Evolutionary conservation across 2,888 invertebrate species (phyloP).

Genomic region (Zaprionus bogoriensis): DNA sequence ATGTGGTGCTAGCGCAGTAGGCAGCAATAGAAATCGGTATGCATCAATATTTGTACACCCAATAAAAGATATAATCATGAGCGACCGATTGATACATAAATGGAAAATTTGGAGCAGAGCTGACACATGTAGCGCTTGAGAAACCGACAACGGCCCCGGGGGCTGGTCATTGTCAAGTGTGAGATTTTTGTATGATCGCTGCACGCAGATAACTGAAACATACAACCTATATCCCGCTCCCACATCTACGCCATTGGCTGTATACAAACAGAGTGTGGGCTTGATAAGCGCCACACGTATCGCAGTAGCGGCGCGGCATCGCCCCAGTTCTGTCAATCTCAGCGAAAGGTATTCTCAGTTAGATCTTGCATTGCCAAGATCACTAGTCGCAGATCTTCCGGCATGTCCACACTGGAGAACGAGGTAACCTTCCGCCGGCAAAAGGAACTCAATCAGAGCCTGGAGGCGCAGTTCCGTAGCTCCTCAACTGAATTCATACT

Average conservation of each 20-base stretch:
- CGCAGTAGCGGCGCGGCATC: constrained; percentile 54
- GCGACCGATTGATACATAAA: too few relatives aligned
- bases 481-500: constrained; percentile 80
- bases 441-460: constrained; percentile 57
- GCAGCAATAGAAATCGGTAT: constrained; percentile 22
- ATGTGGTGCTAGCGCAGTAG: constrained; percentile 16
- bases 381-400: background rate
- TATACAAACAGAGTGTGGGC: constrained; percentile 47
- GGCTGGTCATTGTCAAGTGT: constrained; percentile 49
- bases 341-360: constrained; percentile 34
- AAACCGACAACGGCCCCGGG: constrained; percentile 8
- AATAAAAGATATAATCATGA: constrained; percentile 35
- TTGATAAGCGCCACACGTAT: constrained; percentile 62
- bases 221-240: constrained; percentile 77
- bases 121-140: constrained; percentile 26
- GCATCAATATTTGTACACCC: constrained; percentile 38
- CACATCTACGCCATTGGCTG: constrained; percentile 69
- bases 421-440: constrained; percentile 70
- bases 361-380: background rate
- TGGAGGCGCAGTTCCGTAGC: constrained; percentile 75
- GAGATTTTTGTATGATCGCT: constrained; percentile 38
- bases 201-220: constrained; percentile 58
- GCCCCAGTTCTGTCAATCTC: constrained; percentile 27
- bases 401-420: constrained; percentile 77
- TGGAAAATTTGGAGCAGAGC: constrained; percentile 45